Evolutionary conservation across 2,888 invertebrate genomes (phyloP).

Genomic region (Tachina fera): DNA sequence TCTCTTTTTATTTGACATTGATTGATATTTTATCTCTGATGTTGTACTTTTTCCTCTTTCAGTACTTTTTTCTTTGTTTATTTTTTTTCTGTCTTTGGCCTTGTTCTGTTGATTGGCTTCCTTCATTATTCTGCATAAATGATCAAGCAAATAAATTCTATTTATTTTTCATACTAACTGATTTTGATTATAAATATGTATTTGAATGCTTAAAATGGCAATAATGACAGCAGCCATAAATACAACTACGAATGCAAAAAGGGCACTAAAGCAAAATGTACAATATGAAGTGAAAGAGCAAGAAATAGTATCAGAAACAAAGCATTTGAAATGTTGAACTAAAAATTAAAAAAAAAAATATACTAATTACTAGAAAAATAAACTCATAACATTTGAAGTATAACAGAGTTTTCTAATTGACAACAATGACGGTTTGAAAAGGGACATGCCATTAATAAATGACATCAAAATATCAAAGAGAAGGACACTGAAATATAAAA

Average conservation of each 20-base stretch:
- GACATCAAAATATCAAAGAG: too few relatives aligned
- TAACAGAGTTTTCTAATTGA: too few relatives aligned
- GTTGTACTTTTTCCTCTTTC: constrained; percentile 6
- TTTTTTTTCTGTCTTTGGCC: constrained; percentile 16
- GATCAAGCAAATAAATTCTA: constrained; percentile 68
- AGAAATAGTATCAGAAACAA: too few relatives aligned
- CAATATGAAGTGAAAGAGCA: too few relatives aligned
- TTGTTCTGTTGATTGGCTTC: constrained; percentile 66
- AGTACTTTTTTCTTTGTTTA: constrained; percentile 12
- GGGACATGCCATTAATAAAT: too few relatives aligned
- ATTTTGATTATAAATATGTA: constrained; percentile 48
- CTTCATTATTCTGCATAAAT: constrained; percentile 68
- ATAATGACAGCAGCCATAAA: constrained; percentile 27
- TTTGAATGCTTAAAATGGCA: constrained; percentile 51
- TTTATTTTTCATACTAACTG: constrained; percentile 54
- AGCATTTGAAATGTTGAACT: too few relatives aligned
- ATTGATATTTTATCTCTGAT: constrained; percentile 67
- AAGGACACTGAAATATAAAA: too few relatives aligned
- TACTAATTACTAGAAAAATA: too few relatives aligned
- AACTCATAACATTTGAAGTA: too few relatives aligned
- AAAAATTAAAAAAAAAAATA: too few relatives aligned
- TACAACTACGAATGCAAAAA: background rate
- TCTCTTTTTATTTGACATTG: constrained; percentile 57
- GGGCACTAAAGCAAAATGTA: background rate
- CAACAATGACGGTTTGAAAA: too few relatives aligned